These are phyloP conservation scores for Craterocephalus amniculus DNA, from an alignment of 2,797 vertebrate species.

Conservation along the genomic window DNA sequence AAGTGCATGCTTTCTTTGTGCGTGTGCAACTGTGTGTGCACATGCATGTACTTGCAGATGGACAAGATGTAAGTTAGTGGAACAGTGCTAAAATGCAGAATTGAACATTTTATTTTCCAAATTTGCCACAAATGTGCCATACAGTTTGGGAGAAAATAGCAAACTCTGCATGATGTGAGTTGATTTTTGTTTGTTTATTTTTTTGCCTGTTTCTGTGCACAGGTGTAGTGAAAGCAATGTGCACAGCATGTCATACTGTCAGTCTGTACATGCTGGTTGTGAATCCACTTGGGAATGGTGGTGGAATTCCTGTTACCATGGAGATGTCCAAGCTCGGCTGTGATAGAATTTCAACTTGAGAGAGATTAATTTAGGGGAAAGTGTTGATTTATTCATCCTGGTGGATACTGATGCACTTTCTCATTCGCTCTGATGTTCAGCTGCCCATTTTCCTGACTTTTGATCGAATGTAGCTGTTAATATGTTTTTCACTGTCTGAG, in stretches of 20 bases:
- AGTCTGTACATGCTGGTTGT: conserved; percentile 50
- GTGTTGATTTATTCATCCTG: conserved; percentile 82
- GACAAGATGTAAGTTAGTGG: conserved; percentile 39
- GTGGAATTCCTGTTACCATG: conserved; percentile 81
- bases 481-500: neutral
- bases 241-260: conserved; percentile 60
- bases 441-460: conserved; percentile 56
- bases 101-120: conserved; percentile 33
- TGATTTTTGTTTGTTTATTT: neutral
- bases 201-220: conserved; percentile 32
- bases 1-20: conserved; percentile 72
- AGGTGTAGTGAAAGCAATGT: conserved; percentile 53
- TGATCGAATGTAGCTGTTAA: conserved; percentile 24
- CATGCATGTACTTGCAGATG: conserved; percentile 44
- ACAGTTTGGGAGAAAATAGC: conserved; percentile 3
- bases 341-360: conserved; percentile 79
- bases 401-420: conserved; percentile 70
- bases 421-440: conserved; percentile 75
- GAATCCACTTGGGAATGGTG: conserved; percentile 71
- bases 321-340: conserved; percentile 79
- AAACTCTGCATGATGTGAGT: conserved; percentile 3
- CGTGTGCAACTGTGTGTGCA: conserved; percentile 37
- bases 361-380: conserved; percentile 83
- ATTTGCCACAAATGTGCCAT: conserved; percentile 13
- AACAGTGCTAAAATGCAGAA: conserved; percentile 22